phyloP scores from a whole-genome alignment of 2,113 vertebrate species.

The Ctenomys sociabilis region DNA sequence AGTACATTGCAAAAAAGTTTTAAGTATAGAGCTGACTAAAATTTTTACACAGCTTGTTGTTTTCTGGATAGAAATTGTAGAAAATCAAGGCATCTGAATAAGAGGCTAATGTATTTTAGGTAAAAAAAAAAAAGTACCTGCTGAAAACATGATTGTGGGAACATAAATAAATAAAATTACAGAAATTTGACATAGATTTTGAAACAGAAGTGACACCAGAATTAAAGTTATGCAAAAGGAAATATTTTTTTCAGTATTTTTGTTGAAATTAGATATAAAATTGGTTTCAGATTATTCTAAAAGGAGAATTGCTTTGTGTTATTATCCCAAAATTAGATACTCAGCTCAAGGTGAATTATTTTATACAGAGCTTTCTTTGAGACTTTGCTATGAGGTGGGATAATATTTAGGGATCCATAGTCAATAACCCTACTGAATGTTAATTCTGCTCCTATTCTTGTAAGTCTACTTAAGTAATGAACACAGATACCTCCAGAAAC shows the following conservation, averaged over 20 bases:
- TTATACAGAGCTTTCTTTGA: neutral
- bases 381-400: neutral
- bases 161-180: neutral
- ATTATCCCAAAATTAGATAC: neutral
- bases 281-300: neutral
- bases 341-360: neutral
- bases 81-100: neutral
- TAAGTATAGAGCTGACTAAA: neutral
- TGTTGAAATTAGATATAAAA: neutral
- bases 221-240: neutral
- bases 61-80: neutral
- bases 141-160: neutral
- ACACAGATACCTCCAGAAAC: neutral
- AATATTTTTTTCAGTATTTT: neutral
- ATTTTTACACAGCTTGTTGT: neutral
- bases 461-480: neutral
- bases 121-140: neutral
- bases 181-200: neutral
- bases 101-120: neutral
- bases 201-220: neutral
- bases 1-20: neutral
- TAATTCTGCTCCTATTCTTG: neutral
- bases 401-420: neutral
- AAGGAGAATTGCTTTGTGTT: neutral
- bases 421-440: neutral